These are phyloP conservation scores for Mesoclemmys tuberculata DNA, from an alignment of 2,113 vertebrate species.

Conservation along the genomic window DNA sequence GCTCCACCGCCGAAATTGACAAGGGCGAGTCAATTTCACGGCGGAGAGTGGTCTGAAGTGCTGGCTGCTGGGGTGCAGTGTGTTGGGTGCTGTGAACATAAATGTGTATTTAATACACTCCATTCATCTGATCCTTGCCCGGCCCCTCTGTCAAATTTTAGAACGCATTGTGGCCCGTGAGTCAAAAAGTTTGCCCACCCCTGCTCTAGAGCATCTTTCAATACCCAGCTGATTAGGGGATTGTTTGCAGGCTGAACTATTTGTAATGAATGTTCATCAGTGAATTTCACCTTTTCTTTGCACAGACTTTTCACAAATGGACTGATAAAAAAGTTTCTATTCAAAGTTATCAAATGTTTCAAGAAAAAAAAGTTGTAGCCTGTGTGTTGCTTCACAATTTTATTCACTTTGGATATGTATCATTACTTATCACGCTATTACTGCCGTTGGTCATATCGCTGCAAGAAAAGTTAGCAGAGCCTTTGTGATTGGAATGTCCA, in stretches of 20 bases:
- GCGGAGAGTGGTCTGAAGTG: too few species aligned
- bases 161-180: too few species aligned
- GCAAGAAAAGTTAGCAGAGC: neutral
- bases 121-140: too few species aligned
- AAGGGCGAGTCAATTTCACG: too few species aligned
- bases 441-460: neutral
- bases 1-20: too few species aligned
- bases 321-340: neutral
- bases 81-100: too few species aligned
- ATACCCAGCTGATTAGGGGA: neutral
- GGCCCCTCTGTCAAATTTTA: too few species aligned
- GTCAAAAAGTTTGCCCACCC: too few species aligned
- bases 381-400: conserved; percentile 19
- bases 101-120: too few species aligned
- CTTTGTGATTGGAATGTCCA: neutral
- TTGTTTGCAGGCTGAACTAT: conserved; percentile 52
- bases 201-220: neutral
- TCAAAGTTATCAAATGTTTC: neutral
- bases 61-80: too few species aligned
- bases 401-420: neutral
- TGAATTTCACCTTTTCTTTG: conserved; percentile 61
- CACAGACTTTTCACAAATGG: conserved; percentile 28
- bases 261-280: conserved; percentile 44
- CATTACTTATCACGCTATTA: accelerated
- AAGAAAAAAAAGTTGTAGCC: conserved; percentile 1